These are phyloP conservation scores for Drosophila punjabiensis DNA, from an alignment of 1,140 invertebrate species.

Conservation along the genomic window DNA sequence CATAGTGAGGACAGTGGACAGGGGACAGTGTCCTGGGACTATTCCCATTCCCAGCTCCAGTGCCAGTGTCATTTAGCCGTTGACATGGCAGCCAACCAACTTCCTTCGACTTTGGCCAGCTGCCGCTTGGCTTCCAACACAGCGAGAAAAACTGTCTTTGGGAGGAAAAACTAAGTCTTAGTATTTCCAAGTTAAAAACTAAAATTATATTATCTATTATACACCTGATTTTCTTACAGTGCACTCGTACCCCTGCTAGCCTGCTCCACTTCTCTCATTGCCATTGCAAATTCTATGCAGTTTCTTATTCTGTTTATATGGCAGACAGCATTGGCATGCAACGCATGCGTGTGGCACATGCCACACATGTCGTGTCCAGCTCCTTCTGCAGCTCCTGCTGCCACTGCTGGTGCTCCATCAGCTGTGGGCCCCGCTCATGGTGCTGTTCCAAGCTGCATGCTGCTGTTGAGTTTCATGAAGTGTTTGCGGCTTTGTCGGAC, in stretches of 20 bases:
- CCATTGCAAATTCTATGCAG: constrained; percentile 56
- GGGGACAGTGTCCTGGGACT: constrained; percentile 21
- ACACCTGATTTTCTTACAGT: background rate
- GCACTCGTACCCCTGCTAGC: constrained; percentile 1
- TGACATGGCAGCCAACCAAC: constrained; percentile 70
- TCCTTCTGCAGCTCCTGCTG: constrained; percentile 7
- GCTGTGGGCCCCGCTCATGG: background rate
- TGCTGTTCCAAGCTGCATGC: constrained; percentile 26
- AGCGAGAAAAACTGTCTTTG: background rate
- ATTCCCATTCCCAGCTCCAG: constrained; percentile 28
- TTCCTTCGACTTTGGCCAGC: constrained; percentile 60
- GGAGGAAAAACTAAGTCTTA: background rate
- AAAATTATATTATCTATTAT: background rate
- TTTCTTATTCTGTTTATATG: constrained; percentile 61
- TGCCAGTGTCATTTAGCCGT: constrained; percentile 62
- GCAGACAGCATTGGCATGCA: constrained; percentile 63
- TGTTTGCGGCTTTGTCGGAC: constrained; percentile 55
- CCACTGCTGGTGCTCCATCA: constrained; percentile 13
- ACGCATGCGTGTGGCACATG: constrained; percentile 67
- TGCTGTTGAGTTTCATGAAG: constrained; percentile 53
- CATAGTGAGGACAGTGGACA: constrained; percentile 8
- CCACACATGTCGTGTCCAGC: constrained; percentile 54
- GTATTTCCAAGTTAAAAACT: background rate
- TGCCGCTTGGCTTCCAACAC: constrained; percentile 34
- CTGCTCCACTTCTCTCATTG: constrained; percentile 43